Evolutionary conservation across 2,113 vertebrate genomes (phyloP).

Genomic region (Hippocampus comes): DNA sequence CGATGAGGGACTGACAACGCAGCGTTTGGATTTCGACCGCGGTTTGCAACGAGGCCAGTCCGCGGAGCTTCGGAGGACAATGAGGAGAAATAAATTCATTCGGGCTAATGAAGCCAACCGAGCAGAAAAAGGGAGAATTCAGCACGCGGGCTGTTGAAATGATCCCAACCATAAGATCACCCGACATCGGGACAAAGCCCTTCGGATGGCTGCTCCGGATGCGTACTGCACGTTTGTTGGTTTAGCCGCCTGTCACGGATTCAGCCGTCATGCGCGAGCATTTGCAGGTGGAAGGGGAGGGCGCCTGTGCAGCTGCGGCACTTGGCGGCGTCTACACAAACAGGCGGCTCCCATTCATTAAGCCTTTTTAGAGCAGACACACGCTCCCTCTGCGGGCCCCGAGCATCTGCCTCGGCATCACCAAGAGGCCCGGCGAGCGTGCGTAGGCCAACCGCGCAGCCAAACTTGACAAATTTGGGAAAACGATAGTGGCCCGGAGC

Average conservation of each 20-base stretch:
- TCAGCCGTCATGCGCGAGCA: not conserved
- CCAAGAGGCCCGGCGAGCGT: constrained; percentile 16
- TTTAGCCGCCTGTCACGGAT: not conserved
- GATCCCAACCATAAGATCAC: constrained; percentile 32
- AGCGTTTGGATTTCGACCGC: constrained; percentile 11
- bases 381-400: constrained; percentile 60
- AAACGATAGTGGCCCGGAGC: constrained; percentile 27
- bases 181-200: constrained; percentile 21
- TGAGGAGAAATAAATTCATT: constrained; percentile 68
- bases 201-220: constrained; percentile 13
- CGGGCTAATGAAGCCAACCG: constrained; percentile 63
- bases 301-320: constrained; percentile 64
- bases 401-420: constrained; percentile 69
- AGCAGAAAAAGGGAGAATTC: constrained; percentile 36
- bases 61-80: constrained; percentile 60
- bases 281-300: constrained; percentile 19
- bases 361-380: constrained; percentile 67
- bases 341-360: constrained; percentile 72
- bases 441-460: not conserved
- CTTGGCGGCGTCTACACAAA: constrained; percentile 66
- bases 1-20: constrained; percentile 44
- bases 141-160: not conserved
- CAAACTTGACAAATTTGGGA: constrained; percentile 22
- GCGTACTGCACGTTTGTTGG: constrained; percentile 24
- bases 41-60: constrained; percentile 42